A percentile compares a stretch with the other conserved stretches of the same genome.
Conservation (phyloP, 1,140 invertebrate genomes). For the Aporrectodea caliginosa region DNA sequence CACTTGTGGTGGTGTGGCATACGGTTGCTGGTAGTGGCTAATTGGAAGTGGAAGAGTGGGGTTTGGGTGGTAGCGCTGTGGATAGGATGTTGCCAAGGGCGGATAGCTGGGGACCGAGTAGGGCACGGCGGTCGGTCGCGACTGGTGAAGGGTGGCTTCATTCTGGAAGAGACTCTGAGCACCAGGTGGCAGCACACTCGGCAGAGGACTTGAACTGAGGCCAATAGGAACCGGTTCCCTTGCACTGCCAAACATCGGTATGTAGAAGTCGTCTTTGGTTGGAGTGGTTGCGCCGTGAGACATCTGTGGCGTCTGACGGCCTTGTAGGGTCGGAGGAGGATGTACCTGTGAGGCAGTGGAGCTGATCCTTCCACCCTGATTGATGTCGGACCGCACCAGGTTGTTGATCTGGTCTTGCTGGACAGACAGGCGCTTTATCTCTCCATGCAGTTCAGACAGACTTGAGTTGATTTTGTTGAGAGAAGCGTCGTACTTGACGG, state of each 20-base stretch:
- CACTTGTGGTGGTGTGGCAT: not conserved
- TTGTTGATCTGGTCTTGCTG: conserved; percentile 82
- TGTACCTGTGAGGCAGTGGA: not conserved
- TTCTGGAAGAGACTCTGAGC: not conserved
- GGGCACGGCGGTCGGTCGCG: not conserved
- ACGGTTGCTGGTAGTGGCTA: not conserved
- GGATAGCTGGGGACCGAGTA: not conserved
- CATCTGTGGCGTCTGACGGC: not conserved
- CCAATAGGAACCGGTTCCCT: not conserved
- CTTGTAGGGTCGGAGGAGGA: not conserved
- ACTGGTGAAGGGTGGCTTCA: not conserved
- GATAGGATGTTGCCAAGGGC: not conserved
- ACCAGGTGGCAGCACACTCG: not conserved
- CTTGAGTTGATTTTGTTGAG: conserved; percentile 85
- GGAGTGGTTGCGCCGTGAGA: not conserved
- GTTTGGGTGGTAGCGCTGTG: not conserved
- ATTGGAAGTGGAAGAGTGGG: not conserved
- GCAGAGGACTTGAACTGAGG: too few species aligned
- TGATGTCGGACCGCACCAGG: conserved; percentile 43
- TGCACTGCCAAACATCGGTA: not conserved
- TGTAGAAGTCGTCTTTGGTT: not conserved
- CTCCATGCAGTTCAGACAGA: conserved; percentile 83
- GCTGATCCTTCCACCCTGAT: not conserved
- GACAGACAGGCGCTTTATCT: conserved; percentile 78
- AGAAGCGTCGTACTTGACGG: conserved; percentile 53